Evolutionary conservation across 2,888 invertebrate species (phyloP).

Genomic region (Leptarthrus brevirostris): DNA sequence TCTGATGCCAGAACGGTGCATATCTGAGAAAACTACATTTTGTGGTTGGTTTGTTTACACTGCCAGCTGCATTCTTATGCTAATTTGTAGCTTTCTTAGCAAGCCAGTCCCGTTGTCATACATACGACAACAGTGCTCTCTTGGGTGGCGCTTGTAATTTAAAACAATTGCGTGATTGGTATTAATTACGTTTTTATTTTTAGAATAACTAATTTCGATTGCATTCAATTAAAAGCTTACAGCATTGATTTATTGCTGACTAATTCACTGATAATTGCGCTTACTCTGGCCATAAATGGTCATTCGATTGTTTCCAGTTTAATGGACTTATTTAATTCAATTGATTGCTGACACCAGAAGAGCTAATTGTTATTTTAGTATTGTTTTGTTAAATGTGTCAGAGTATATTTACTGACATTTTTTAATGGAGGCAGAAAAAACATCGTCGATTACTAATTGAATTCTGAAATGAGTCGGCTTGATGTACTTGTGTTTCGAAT

Average conservation of each 20-base stretch:
- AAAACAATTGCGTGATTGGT: slow-evolving; percentile 30
- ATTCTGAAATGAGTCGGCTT: too few relatives aligned
- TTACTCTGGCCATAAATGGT: slow-evolving; percentile 10
- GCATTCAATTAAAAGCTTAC: slow-evolving; percentile 6
- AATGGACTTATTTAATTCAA: too few relatives aligned
- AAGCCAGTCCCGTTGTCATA: slow-evolving; percentile 12
- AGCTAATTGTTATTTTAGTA: too few relatives aligned
- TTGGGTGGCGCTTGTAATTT: slow-evolving; percentile 50
- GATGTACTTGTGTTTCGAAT: too few relatives aligned
- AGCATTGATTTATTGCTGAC: slow-evolving; percentile 25
- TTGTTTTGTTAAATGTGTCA: too few relatives aligned
- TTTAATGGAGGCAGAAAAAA: too few relatives aligned
- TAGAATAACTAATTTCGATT: slow-evolving; percentile 10
- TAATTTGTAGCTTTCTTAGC: slow-evolving; percentile 12
- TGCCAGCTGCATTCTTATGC: slow-evolving; percentile 43
- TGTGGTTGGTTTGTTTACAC: slow-evolving; percentile 35
- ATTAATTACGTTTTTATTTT: slow-evolving; percentile 45
- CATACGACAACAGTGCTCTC: slow-evolving; percentile 30
- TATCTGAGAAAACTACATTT: slow-evolving; percentile 14
- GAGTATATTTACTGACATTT: too few relatives aligned
- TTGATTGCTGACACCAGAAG: too few relatives aligned
- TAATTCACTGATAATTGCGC: slow-evolving; percentile 21
- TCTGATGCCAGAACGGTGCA: slow-evolving; percentile 21
- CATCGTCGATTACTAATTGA: too few relatives aligned
- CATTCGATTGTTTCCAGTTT: too few relatives aligned